phyloP scores from a whole-genome alignment of 2,113 vertebrate genomes.

The Danio rerio region DNA sequence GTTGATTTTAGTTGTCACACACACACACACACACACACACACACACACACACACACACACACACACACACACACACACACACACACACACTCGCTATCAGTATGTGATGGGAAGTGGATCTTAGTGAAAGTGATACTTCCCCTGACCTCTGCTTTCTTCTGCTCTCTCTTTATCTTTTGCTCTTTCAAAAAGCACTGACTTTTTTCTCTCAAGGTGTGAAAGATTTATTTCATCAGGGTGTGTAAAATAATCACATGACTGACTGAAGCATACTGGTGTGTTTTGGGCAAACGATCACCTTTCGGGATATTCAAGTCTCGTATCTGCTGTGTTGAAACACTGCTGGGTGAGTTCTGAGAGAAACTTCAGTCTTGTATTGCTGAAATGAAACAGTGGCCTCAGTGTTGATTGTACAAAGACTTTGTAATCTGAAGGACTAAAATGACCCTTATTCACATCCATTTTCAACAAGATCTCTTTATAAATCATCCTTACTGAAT shows the following conservation, averaged over 20 bases:
- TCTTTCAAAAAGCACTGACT: constrained; percentile 25
- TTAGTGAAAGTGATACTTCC: constrained; percentile 34
- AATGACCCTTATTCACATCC: background rate
- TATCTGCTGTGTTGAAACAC: constrained; percentile 17
- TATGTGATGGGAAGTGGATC: constrained; percentile 30
- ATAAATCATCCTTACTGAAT: background rate
- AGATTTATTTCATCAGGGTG: constrained; percentile 49
- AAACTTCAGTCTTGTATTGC: background rate
- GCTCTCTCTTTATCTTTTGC: background rate
- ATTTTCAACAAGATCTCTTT: background rate
- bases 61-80: background rate
- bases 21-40: constrained; percentile 1
- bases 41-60: background rate
- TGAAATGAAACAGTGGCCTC: constrained; percentile 14
- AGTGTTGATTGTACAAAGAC: background rate
- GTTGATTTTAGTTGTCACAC: constrained; percentile 19
- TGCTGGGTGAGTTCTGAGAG: background rate
- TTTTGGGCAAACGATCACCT: background rate
- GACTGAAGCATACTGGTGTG: background rate
- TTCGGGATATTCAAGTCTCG: background rate
- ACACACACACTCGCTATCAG: constrained; percentile 12
- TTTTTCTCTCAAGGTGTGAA: constrained; percentile 18
- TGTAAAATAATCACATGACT: constrained; percentile 14
- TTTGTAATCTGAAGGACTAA: background rate
- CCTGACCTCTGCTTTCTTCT: constrained; percentile 3